These are phyloP conservation scores for Hippocampus barbouri DNA, from an alignment of 2,113 vertebrate genomes.

Conservation along the genomic window DNA sequence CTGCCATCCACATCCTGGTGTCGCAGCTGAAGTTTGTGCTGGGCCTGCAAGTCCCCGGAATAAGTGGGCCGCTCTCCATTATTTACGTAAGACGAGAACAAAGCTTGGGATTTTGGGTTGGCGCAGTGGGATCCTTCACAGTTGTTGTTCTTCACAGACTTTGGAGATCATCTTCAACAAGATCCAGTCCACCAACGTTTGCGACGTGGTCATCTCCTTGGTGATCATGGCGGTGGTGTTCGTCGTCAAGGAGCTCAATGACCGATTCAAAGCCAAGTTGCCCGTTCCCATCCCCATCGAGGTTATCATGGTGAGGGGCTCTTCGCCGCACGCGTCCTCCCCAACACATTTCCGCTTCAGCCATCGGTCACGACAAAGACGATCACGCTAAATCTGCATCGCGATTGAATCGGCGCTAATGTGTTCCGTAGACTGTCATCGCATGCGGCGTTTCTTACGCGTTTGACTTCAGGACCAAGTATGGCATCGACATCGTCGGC, in stretches of 20 bases:
- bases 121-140: not conserved
- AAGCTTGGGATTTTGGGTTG: too few species aligned
- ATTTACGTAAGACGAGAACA: constrained; percentile 80
- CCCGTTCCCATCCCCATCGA: constrained; percentile 92
- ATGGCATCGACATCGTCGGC: constrained; percentile 78
- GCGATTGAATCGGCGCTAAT: not conserved
- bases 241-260: constrained; percentile 87
- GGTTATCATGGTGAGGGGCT: constrained; percentile 82
- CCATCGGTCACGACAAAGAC: not conserved
- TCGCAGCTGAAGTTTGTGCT: constrained; percentile 95
- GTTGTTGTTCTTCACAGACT: constrained; percentile 65
- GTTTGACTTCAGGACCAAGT: constrained; percentile 75
- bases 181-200: constrained; percentile 81
- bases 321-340: too few species aligned
- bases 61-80: constrained; percentile 77
- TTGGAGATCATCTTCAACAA: constrained; percentile 78
- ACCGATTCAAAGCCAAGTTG: constrained; percentile 85
- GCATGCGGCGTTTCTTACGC: constrained; percentile 85
- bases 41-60: constrained; percentile 75
- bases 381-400: too few species aligned
- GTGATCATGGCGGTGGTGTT: constrained; percentile 82
- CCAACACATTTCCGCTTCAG: not conserved
- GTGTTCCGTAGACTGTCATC: constrained; percentile 82
- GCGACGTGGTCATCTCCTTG: constrained; percentile 84
- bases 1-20: constrained; percentile 88